Evolutionary conservation across 2,888 invertebrate genomes (phyloP).

Genomic region (Ormyrus nitidulus): DNA sequence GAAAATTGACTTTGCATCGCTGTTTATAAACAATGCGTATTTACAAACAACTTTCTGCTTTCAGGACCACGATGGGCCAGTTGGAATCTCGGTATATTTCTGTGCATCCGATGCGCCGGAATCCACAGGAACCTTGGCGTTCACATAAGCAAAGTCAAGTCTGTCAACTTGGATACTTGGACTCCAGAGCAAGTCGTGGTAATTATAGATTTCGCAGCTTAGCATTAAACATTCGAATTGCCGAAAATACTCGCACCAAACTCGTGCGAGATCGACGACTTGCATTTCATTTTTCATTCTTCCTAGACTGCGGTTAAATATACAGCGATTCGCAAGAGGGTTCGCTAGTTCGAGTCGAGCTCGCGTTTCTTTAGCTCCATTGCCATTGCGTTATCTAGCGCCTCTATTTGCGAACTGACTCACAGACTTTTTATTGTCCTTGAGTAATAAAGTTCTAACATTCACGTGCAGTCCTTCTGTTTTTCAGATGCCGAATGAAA

Average conservation of each 20-base stretch:
- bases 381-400: constrained; percentile 19
- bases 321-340: too few relatives aligned
- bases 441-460: constrained; percentile 36
- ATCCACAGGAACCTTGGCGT: constrained; percentile 99
- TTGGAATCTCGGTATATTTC: constrained; percentile 98
- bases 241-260: constrained; percentile 33
- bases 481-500: too few relatives aligned
- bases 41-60: too few relatives aligned
- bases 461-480: neutral
- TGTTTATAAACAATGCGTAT: neutral
- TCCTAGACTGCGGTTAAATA: neutral
- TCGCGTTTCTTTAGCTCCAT: neutral
- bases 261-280: neutral
- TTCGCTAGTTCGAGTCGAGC: too few relatives aligned
- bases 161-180: constrained; percentile 98
- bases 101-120: constrained; percentile 99
- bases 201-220: constrained; percentile 67
- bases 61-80: constrained; percentile 99
- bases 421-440: constrained; percentile 48
- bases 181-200: constrained; percentile 97
- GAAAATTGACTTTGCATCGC: neutral
- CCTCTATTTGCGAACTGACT: constrained; percentile 48
- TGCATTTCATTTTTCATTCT: constrained; percentile 17
- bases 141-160: constrained; percentile 98
- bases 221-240: constrained; percentile 25